Evolutionary conservation across 2,113 vertebrate genomes (phyloP).

Genomic region (Erythrocercus mccallii): DNA sequence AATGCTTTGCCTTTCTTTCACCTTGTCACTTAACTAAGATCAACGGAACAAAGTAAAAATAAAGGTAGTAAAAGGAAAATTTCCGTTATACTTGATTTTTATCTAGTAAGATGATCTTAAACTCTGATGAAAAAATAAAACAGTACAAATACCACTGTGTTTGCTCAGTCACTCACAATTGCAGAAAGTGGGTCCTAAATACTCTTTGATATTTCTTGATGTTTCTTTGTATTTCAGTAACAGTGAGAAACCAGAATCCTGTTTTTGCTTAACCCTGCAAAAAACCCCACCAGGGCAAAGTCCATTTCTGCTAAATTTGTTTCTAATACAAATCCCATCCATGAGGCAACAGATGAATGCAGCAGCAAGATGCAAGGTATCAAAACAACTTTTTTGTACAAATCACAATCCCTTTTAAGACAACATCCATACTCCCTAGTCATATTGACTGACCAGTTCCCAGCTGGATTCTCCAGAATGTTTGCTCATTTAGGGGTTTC

Average conservation of each 20-base stretch:
- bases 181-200: background rate
- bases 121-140: background rate
- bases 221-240: background rate
- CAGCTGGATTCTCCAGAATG: background rate
- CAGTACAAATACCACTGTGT: background rate
- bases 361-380: background rate
- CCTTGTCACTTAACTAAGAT: background rate
- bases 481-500: background rate
- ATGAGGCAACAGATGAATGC: background rate
- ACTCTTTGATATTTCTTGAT: background rate
- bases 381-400: background rate
- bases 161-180: slow-evolving; percentile 4
- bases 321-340: background rate
- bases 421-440: background rate
- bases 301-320: background rate
- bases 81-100: slow-evolving; percentile 28
- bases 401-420: background rate
- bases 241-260: background rate
- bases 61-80: background rate
- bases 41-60: slow-evolving; percentile 11
- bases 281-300: background rate
- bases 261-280: background rate
- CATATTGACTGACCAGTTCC: background rate
- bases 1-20: slow-evolving; percentile 2
- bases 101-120: background rate